Evolutionary conservation across 2,888 invertebrate genomes (phyloP).

Genomic region (Rapana venosa): DNA sequence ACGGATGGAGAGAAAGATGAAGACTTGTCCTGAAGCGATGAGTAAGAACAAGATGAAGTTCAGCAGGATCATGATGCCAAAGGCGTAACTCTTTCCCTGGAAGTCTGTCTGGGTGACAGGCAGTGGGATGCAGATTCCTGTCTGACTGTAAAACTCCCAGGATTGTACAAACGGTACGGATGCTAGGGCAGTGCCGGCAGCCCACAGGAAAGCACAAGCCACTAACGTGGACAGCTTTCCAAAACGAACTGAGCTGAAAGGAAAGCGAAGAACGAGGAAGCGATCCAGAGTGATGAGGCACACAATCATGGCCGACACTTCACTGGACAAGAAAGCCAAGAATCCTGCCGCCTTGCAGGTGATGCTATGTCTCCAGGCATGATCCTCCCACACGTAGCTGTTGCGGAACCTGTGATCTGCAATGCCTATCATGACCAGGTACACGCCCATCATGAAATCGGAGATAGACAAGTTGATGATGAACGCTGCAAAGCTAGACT

Average conservation of each 20-base stretch:
- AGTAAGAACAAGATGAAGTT: conserved; percentile 72
- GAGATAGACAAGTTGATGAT: conserved; percentile 42
- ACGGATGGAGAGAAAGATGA: conserved; percentile 60
- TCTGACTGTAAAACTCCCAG: conserved; percentile 68
- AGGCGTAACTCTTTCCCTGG: conserved; percentile 75
- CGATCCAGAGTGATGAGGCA: conserved; percentile 83
- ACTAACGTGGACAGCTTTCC: not conserved
- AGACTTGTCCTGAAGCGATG: conserved; percentile 70
- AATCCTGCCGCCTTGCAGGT: conserved; percentile 59
- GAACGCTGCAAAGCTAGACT: conserved; percentile 14
- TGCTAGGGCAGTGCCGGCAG: conserved; percentile 55
- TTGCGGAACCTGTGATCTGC: conserved; percentile 57
- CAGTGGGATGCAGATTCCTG: conserved; percentile 73
- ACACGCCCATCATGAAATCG: conserved; percentile 57
- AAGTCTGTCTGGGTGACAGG: conserved; percentile 72
- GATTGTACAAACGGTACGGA: conserved; percentile 51
- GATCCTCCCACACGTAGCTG: conserved; percentile 58
- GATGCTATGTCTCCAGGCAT: conserved; percentile 56
- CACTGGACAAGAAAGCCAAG: conserved; percentile 79
- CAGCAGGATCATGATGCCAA: conserved; percentile 71
- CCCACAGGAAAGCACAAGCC: not conserved
- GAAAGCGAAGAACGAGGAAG: conserved; percentile 82
- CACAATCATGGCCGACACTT: conserved; percentile 80
- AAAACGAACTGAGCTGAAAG: conserved; percentile 74
- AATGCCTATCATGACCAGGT: conserved; percentile 56